phyloP scores from a whole-genome alignment of 2,113 vertebrate genomes.

The Oncorhynchus kisutch region DNA sequence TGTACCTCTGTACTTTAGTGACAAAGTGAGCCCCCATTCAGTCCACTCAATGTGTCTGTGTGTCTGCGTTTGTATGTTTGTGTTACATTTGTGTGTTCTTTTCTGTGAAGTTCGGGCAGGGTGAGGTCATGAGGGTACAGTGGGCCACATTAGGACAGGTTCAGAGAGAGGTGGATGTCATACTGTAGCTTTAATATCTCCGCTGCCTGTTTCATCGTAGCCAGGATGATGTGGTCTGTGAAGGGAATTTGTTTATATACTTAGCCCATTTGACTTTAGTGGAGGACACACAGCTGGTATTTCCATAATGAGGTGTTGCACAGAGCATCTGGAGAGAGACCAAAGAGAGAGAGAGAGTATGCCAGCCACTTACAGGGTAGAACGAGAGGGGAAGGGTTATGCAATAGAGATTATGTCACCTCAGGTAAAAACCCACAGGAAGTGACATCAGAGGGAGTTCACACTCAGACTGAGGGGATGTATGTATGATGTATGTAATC shows the following conservation, averaged over 20 bases:
- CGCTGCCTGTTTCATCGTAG: background rate
- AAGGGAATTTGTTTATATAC: slow-evolving; percentile 8
- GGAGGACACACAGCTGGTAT: slow-evolving; percentile 37
- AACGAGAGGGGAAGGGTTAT: slow-evolving; percentile 28
- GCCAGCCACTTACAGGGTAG: slow-evolving; percentile 14
- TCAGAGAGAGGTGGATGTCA: background rate
- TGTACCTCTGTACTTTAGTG: slow-evolving; percentile 12
- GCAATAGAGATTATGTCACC: slow-evolving; percentile 50
- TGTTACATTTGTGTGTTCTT: background rate
- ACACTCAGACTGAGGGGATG: slow-evolving; percentile 47
- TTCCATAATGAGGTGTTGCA: slow-evolving; percentile 47
- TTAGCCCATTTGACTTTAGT: background rate
- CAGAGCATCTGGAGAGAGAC: slow-evolving; percentile 41
- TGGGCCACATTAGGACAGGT: background rate
- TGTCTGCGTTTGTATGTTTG: background rate
- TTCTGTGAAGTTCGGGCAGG: background rate
- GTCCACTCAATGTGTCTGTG: background rate
- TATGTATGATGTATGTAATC: slow-evolving; percentile 50
- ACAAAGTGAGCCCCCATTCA: slow-evolving; percentile 6
- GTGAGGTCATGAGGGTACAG: background rate
- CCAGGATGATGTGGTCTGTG: background rate
- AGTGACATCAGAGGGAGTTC: slow-evolving; percentile 49
- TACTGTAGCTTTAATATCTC: background rate
- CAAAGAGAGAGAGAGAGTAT: slow-evolving; percentile 22
- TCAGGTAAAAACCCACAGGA: slow-evolving; percentile 55